phyloP scores from a whole-genome alignment of 2,113 vertebrate species.

The Hoplias malabaricus region DNA sequence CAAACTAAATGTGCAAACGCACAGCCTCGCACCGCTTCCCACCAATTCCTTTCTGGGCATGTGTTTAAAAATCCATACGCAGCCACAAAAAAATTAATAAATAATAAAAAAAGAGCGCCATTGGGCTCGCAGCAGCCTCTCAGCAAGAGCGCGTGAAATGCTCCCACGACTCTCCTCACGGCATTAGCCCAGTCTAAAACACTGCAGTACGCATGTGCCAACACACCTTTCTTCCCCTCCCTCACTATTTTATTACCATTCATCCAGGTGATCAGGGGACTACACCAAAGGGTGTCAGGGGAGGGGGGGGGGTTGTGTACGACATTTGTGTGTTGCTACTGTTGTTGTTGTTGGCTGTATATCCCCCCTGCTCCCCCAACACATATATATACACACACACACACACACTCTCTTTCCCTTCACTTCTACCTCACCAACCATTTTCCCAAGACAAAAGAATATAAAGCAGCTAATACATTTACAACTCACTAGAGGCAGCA shows the following conservation, averaged over 20 bases:
- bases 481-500: conserved; percentile 64
- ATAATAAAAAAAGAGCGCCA: background rate
- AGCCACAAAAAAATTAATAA: background rate
- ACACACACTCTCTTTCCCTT: conserved; percentile 1
- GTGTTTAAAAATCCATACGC: background rate
- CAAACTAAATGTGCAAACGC: background rate
- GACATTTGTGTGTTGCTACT: conserved; percentile 5
- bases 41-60: background rate
- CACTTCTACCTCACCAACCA: conserved; percentile 52
- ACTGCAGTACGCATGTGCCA: background rate
- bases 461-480: conserved; percentile 77
- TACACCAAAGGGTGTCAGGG: conserved; percentile 33
- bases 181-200: conserved; percentile 24
- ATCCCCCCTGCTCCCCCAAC: conserved; percentile 26
- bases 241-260: conserved; percentile 32
- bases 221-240: background rate
- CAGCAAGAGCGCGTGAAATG: background rate
- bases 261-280: conserved; percentile 48
- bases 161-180: conserved; percentile 15
- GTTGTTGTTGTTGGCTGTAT: conserved; percentile 41
- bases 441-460: conserved; percentile 79
- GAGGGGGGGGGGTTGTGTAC: conserved; percentile 3
- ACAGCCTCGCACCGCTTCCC: background rate
- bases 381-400: background rate
- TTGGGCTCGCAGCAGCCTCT: background rate